These are phyloP conservation scores for Oryzias javanicus DNA, from an alignment of 2,113 vertebrate species.

Conservation along the genomic window DNA sequence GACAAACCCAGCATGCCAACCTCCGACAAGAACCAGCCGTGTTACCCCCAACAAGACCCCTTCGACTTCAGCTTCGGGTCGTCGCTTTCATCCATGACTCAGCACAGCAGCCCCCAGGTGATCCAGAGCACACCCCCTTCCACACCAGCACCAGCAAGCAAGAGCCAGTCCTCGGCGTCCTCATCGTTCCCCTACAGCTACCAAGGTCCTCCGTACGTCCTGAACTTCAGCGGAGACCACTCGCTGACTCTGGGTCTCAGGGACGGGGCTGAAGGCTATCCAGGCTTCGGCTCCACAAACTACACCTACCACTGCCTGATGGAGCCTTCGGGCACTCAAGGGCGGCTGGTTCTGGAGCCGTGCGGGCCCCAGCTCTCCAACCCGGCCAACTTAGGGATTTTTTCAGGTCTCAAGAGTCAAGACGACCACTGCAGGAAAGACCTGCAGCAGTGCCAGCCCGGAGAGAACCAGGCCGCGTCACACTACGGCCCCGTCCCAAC, in stretches of 20 bases:
- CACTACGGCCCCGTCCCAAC: constrained; percentile 62
- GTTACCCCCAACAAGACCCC: constrained; percentile 70
- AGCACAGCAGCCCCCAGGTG: constrained; percentile 67
- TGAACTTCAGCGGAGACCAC: constrained; percentile 80
- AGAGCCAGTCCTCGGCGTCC: constrained; percentile 53
- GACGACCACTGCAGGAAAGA: constrained; percentile 70
- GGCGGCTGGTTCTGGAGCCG: constrained; percentile 75
- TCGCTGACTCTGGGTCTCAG: constrained; percentile 78
- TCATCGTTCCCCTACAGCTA: constrained; percentile 64
- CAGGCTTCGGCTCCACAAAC: constrained; percentile 69
- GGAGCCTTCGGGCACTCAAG: constrained; percentile 81
- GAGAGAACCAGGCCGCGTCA: constrained; percentile 59
- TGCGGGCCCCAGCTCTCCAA: constrained; percentile 65
- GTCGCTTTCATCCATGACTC: constrained; percentile 62
- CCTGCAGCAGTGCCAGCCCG: constrained; percentile 63
- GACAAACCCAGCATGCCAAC: constrained; percentile 46
- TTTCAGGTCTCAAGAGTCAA: constrained; percentile 64
- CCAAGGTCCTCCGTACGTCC: constrained; percentile 74
- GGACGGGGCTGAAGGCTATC: constrained; percentile 71
- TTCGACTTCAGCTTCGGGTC: constrained; percentile 71
- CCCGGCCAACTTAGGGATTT: constrained; percentile 62
- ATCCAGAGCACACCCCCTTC: constrained; percentile 55
- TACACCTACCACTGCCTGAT: constrained; percentile 83
- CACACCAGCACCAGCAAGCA: constrained; percentile 62
- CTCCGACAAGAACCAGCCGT: constrained; percentile 65